phyloP scores from a whole-genome alignment of 2,888 invertebrate genomes.

The Physocephala rufipes region DNA sequence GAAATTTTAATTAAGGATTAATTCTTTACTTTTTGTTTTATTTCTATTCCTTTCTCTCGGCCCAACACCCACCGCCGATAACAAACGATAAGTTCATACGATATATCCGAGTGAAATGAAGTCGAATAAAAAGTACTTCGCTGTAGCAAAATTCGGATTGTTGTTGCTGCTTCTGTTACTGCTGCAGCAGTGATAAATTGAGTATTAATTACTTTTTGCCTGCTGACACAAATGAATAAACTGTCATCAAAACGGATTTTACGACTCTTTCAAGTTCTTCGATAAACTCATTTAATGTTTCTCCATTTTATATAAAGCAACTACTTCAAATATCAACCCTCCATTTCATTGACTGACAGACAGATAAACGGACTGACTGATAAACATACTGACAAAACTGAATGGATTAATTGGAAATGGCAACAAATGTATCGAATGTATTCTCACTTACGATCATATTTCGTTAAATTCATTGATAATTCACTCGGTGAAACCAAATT shows the following conservation, averaged over 20 bases:
- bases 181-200: slow-evolving; percentile 8
- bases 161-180: not conserved
- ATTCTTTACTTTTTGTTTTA: slow-evolving; percentile 29
- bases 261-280: not conserved
- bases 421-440: slow-evolving; percentile 12
- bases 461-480: not conserved
- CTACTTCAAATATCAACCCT: not conserved
- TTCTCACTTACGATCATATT: no score
- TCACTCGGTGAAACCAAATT: not conserved
- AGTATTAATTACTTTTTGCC: slow-evolving; percentile 20
- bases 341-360: no score
- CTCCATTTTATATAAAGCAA: slow-evolving; percentile 9
- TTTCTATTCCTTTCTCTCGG: no score
- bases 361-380: no score
- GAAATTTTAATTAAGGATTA: slow-evolving; percentile 36
- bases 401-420: not conserved
- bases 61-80: no score
- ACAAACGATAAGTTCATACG: no score
- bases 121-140: no score
- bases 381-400: no score
- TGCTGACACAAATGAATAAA: not conserved
- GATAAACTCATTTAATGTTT: slow-evolving; percentile 17
- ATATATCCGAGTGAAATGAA: no score
- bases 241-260: not conserved
- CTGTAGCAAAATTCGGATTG: not conserved